Percentiles rank a stretch among this genome's conserved stretches.
phyloP scores from a whole-genome alignment of 1,140 invertebrate genomes.

The Rhopalosiphum maidis region DNA sequence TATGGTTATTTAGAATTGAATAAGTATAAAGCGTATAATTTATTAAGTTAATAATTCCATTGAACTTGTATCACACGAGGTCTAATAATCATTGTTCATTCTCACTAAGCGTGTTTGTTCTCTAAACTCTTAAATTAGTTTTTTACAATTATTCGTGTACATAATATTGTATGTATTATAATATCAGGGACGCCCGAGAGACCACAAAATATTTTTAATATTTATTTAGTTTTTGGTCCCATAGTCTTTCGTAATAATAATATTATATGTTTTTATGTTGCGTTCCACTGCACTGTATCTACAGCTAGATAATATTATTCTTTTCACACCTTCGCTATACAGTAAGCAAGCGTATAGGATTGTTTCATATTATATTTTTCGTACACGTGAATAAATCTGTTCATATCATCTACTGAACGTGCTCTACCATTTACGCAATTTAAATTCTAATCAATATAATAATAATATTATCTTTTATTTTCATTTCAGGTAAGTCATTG shows the following conservation, averaged over 20 bases:
- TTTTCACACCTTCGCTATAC: conserved; percentile 15
- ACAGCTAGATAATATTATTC: background rate
- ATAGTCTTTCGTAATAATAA: conserved; percentile 2
- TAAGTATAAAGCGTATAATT: background rate
- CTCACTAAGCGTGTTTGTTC: background rate
- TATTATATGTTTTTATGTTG: background rate
- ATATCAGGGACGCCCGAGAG: background rate
- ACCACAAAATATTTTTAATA: background rate
- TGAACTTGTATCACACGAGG: background rate
- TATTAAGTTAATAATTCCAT: background rate
- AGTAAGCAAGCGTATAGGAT: background rate
- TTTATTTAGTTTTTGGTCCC: background rate
- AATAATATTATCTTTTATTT: background rate
- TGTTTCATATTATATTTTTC: background rate
- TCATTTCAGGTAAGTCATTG: conserved; percentile 52
- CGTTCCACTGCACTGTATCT: background rate
- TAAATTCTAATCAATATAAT: conserved; percentile 32
- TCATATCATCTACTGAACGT: background rate
- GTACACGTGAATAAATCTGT: background rate
- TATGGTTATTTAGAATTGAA: background rate
- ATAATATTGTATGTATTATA: background rate
- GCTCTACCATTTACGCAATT: conserved; percentile 5
- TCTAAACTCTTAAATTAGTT: background rate
- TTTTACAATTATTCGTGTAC: background rate
- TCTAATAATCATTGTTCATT: background rate